Base-by-base conservation (phyloP, 2,113 vertebrate species). In the Notiomystis cincta region DNA sequence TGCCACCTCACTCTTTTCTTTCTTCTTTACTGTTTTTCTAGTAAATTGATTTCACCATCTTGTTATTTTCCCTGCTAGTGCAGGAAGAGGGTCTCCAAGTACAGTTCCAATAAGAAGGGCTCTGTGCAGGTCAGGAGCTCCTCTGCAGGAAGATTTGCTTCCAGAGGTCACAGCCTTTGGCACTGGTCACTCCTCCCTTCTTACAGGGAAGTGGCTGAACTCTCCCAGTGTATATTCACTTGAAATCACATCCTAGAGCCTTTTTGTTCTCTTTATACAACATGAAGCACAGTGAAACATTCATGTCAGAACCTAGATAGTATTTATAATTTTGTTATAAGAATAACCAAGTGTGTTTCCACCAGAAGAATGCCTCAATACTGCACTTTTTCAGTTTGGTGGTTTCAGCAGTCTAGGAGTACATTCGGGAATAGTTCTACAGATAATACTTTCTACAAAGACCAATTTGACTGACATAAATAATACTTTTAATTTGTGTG, bases 161-260 rank as follows among this genome's bases (percentile, higher is more conserved):
- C 6, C 22, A 24, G 65, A 5, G 7, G 11, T 13, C 1, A 7
- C 67, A 45, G 35, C 35, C 35, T 27, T 31, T 6, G 4, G 53
- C 5, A 11, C 69, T 31, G 31, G 5, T 28, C 38, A 3, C 35
- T 40, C 25, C 40, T 54, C 8, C 8, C 3, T n/a, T 25, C 48
- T 33, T 6, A 6, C 24, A 18, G 22, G 40, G 11, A 4, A 28
- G 21, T 7, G 35, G 11, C 35, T 38, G 33, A 37, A 5, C 28
- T 38, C 62, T 27, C 25, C 57, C 33, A 6, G 4, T 13, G 2
- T 1, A 1, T 2, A 5, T 51, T 44, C 30, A 10, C 28, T 50
- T 33, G 9, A 51, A 61, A 76, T 47, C n/a, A 33, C 30, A 5
- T 12, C 40, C 35, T 37, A 11, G 20, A 56, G 35, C 35, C 27